A percentile compares a stretch with the other conserved stretches of the same genome.
phyloP scores from a whole-genome alignment of 1,140 invertebrate species.

The Gonatopus flavifemur region DNA sequence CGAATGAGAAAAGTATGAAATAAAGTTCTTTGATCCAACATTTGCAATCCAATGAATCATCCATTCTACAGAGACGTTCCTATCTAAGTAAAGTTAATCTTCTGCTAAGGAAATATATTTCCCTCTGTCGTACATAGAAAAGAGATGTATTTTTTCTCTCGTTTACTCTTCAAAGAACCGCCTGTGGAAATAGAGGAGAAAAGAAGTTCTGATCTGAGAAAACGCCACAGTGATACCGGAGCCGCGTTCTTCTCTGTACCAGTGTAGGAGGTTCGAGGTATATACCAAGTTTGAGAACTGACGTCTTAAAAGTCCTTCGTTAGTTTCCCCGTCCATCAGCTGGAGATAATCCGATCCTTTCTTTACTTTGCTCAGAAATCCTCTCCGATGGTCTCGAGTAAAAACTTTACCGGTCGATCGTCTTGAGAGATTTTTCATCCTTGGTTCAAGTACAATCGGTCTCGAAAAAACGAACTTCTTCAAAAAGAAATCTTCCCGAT shows the following conservation, averaged over 20 bases:
- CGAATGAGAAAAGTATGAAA: no score
- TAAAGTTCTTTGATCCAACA: no score
- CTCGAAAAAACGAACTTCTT: no score
- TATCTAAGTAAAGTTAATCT: slow-evolving; percentile 34
- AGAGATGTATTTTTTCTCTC: no score
- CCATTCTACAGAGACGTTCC: slow-evolving; percentile 12
- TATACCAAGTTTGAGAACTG: slow-evolving; percentile 23
- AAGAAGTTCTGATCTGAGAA: slow-evolving; percentile 18
- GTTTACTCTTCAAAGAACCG: slow-evolving; percentile 14
- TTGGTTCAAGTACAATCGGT: no score
- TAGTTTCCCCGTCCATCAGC: slow-evolving; percentile 31
- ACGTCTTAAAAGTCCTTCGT: slow-evolving; percentile 40
- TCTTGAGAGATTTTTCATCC: slow-evolving; percentile 13
- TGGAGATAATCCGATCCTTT: slow-evolving; percentile 35
- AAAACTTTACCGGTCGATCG: slow-evolving; percentile 15
- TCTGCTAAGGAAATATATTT: slow-evolving; percentile 14
- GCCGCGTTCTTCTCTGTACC: slow-evolving; percentile 14
- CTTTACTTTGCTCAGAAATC: slow-evolving; percentile 14
- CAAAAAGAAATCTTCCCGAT: no score
- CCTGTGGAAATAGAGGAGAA: slow-evolving; percentile 15
- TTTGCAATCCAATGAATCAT: no score
- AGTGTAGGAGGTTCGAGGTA: no score
- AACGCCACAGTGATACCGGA: slow-evolving; percentile 19
- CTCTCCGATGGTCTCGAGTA: not conserved
- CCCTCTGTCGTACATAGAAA: slow-evolving; percentile 1